Base-by-base conservation (phyloP, 2,797 vertebrate genomes). In the Falco concolor region DNA sequence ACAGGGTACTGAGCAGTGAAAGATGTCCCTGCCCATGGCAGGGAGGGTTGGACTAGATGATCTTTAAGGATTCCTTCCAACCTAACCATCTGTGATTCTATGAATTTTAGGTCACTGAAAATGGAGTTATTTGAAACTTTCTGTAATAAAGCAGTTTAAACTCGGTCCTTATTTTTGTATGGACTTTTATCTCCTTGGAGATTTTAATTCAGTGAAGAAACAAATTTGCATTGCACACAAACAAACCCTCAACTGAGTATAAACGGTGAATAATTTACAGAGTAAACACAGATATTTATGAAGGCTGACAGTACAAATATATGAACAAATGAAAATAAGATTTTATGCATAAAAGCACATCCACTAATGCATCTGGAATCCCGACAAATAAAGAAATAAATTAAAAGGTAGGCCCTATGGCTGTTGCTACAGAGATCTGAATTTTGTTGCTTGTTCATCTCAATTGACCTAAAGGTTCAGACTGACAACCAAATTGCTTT, bases 21-120 rank as follows among this genome's bases (percentile, higher is more conserved):
- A 36, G 25, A 16, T 36, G 18, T 60, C 6, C 13, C 5, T 47
- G 13, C 2, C 11, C 6, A 13, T 47, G 15, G 5, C 23, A 52
- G 11, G 18, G 3, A 1, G 6, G 3, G 15, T n/a, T 52, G n/a
- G 53, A 63, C 27, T 32, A 44, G 6, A 11, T 1, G 0, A 16
- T 23, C 12, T 65, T 72, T 57, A 65, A 67, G 38, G 19, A 57
- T 23, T 38, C 6, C 2, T 56, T 82, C 23, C 9, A 57, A 60
- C 10, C 2, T 23, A 64, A 32, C 9, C 28, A n/a, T 54, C 30
- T 56, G 23, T 78, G 47, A 47, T 30, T 79, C 28, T 56, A 45
- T 44, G 10, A 75, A 63, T 8, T 68, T 36, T 38, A 67, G 54
- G 5, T 72, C 25, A 52, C 12, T 7, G 10, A 56, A 84, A 78